Conservation (phyloP, 1,140 invertebrate species). For the Globodera rostochiensis region DNA sequence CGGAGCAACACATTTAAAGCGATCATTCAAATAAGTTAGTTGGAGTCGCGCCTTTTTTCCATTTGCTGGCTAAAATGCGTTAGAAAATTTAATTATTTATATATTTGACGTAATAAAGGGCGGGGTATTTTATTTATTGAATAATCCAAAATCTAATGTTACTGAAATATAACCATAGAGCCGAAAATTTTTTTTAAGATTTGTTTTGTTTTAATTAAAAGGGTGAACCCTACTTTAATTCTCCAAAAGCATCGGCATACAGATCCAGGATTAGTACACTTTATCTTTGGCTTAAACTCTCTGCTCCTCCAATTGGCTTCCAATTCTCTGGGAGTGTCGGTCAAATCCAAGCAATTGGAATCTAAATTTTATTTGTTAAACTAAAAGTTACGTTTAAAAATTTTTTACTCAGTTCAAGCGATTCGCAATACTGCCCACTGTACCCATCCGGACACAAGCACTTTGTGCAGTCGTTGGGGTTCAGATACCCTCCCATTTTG, state of each 20-base stretch:
- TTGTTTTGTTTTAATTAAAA: too few relatives aligned
- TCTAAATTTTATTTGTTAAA: not conserved
- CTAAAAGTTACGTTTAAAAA: too few relatives aligned
- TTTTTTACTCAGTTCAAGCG: too few relatives aligned
- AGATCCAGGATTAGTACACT: not conserved
- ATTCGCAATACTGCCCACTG: not conserved
- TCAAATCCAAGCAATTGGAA: not conserved
- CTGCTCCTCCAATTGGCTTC: not conserved
- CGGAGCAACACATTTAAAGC: not conserved
- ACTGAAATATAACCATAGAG: too few relatives aligned
- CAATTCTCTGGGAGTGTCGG: not conserved
- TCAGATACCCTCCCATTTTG: conserved; percentile 7
- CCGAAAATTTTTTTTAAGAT: not conserved
- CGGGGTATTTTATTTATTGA: too few relatives aligned
- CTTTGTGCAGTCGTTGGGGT: not conserved
- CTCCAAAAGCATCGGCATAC: not conserved
- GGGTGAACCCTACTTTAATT: too few relatives aligned
- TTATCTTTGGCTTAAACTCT: not conserved
- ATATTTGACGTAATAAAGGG: too few relatives aligned
- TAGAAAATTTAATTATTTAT: too few relatives aligned
- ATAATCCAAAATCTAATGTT: too few relatives aligned
- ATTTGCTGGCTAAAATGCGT: too few relatives aligned
- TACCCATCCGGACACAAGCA: conserved; percentile 6
- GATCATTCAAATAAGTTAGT: not conserved
- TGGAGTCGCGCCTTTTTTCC: too few relatives aligned